Evolutionary conservation across 2,888 invertebrate species (phyloP).

Genomic region (Athalia cordata): DNA sequence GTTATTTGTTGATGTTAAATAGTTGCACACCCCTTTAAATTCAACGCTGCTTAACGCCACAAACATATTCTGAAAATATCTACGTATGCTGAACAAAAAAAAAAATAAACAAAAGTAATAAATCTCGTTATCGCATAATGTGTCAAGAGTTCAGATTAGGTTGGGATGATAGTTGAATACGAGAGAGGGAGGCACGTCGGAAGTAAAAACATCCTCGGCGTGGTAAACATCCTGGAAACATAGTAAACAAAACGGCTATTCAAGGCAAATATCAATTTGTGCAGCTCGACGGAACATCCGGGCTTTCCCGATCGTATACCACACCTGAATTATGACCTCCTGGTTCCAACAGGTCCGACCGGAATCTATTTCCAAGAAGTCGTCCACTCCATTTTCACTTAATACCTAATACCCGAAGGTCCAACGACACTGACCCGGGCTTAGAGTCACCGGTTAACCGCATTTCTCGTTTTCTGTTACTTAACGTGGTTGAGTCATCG

Average conservation of each 20-base stretch:
- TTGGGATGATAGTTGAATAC: no score
- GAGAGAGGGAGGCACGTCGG: not conserved
- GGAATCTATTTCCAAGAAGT: slow-evolving; percentile 36
- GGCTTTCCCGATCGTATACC: slow-evolving; percentile 15
- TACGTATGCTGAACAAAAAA: no score
- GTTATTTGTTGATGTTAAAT: no score
- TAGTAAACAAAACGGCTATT: not conserved
- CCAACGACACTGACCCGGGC: slow-evolving; percentile 36
- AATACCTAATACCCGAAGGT: slow-evolving; percentile 42
- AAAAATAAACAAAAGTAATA: no score
- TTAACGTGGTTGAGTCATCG: slow-evolving; percentile 29
- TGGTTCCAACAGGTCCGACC: slow-evolving; percentile 27
- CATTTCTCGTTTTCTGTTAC: slow-evolving; percentile 37
- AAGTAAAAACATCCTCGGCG: not conserved
- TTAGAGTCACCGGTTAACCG: slow-evolving; percentile 21
- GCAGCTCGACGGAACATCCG: slow-evolving; percentile 30
- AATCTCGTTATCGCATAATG: no score
- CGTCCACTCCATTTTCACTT: slow-evolving; percentile 41
- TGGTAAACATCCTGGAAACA: not conserved
- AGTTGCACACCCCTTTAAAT: no score
- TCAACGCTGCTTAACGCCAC: no score
- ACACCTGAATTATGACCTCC: slow-evolving; percentile 38
- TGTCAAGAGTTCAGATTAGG: no score
- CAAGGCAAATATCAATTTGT: slow-evolving; percentile 28
- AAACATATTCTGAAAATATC: no score